Evolutionary conservation across 1,140 invertebrate species (phyloP).

Genomic region (Leptinotarsa undecemlineata): DNA sequence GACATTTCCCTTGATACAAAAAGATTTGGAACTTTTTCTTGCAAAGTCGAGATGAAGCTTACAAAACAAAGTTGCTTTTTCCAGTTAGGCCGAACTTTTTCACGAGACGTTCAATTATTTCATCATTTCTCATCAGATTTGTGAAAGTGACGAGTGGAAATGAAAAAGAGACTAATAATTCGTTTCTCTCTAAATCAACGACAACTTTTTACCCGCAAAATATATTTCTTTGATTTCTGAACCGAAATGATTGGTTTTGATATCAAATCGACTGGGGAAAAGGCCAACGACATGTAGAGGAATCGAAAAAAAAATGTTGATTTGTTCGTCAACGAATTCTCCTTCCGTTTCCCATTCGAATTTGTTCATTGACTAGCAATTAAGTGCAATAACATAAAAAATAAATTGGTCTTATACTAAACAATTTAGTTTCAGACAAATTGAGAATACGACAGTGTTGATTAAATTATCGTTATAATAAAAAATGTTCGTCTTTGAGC

Average conservation of each 20-base stretch:
- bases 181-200: not conserved
- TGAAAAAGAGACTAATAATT: not conserved
- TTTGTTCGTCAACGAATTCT: too few species aligned
- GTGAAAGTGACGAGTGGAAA: not conserved
- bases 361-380: not conserved
- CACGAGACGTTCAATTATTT: constrained; percentile 2
- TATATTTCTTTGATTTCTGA: not conserved
- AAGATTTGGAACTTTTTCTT: constrained; percentile 1
- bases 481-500: too few species aligned
- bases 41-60: not conserved
- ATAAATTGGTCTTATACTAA: not conserved
- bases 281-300: not conserved
- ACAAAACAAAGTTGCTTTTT: constrained; percentile 5
- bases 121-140: constrained; percentile 8
- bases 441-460: too few species aligned
- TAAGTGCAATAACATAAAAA: not conserved
- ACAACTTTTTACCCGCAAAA: not conserved
- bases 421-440: too few species aligned
- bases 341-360: too few species aligned
- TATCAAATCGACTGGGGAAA: not conserved
- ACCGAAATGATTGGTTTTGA: not conserved
- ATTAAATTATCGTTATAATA: too few species aligned
- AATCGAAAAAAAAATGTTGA: not conserved
- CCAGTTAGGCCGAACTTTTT: not conserved
- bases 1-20: constrained; percentile 5